Conservation (phyloP, 37 sponge, comb jelly and placozoan genomes). For the Hormiphora californensis region DNA sequence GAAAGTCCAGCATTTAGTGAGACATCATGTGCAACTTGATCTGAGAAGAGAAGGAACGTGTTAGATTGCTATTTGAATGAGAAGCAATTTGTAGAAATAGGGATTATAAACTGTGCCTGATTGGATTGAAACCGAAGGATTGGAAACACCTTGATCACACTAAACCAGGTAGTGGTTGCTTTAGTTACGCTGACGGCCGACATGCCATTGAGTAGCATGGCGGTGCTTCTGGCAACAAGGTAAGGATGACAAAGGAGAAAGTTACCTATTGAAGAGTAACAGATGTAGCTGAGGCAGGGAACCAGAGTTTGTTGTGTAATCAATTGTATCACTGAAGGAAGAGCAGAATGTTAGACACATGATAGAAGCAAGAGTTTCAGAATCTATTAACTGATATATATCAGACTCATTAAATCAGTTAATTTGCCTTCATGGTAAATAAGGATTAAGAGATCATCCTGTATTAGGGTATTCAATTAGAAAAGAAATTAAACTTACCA, state of each 20-base stretch:
- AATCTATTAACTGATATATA: not conserved
- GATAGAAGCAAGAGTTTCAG: not conserved
- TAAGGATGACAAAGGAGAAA: not conserved
- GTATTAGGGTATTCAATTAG: not conserved
- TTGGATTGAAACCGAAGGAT: constrained; percentile 33
- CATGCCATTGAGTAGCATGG: not conserved
- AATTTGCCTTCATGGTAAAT: constrained; percentile 46
- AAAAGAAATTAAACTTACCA: no score
- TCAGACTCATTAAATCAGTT: constrained; percentile 57
- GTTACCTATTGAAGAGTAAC: not conserved
- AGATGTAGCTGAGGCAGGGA: not conserved
- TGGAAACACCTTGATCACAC: constrained; percentile 27
- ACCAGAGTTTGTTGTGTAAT: no score
- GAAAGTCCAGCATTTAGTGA: no score
- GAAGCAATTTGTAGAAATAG: no score
- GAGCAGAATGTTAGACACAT: no score
- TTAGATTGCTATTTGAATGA: no score
- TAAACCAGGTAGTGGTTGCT: constrained; percentile 18
- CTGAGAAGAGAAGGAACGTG: no score
- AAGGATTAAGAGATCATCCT: constrained; percentile 2
- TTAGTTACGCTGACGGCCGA: constrained; percentile 52
- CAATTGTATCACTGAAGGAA: no score
- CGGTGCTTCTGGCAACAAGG: constrained; percentile 47
- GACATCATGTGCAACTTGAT: no score
- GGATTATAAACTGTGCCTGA: constrained; percentile 18